phyloP scores from a whole-genome alignment of 2,888 invertebrate species.

The Timema cristinae region DNA sequence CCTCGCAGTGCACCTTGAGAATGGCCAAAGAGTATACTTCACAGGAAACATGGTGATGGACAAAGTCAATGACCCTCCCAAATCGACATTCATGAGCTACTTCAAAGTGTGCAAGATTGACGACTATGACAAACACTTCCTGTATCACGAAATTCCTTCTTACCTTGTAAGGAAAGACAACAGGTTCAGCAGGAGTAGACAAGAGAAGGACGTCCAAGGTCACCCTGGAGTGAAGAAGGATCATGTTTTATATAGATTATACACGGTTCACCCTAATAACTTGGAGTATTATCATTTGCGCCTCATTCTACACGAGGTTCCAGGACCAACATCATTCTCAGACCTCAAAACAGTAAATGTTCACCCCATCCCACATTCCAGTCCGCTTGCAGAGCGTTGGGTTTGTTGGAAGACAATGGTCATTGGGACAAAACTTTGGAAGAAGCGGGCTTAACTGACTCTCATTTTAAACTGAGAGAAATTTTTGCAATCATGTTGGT shows the following conservation, averaged over 20 bases:
- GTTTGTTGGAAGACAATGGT: constrained; percentile 40
- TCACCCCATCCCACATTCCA: too few relatives aligned
- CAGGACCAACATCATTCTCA: too few relatives aligned
- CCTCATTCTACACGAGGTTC: too few relatives aligned
- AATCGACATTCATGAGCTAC: constrained; percentile 2
- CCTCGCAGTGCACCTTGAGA: constrained; percentile 16
- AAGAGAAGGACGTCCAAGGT: constrained; percentile 19
- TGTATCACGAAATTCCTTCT: constrained; percentile 32
- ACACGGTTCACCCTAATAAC: too few relatives aligned
- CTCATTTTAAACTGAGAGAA: too few relatives aligned
- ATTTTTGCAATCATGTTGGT: too few relatives aligned
- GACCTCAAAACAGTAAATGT: too few relatives aligned
- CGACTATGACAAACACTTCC: constrained; percentile 10
- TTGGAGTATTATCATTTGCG: too few relatives aligned
- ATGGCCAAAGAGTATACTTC: constrained; percentile 4
- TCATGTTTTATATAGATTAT: constrained; percentile 33
- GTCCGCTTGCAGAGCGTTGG: too few relatives aligned
- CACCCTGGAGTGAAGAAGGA: constrained; percentile 29
- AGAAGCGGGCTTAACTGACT: constrained; percentile 34
- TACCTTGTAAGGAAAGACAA: constrained; percentile 31
- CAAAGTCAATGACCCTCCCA: not conserved
- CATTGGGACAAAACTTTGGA: constrained; percentile 38
- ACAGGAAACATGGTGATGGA: not conserved
- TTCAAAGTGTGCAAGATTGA: constrained; percentile 3
- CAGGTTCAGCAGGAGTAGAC: constrained; percentile 17